A percentile compares a stretch with the other conserved stretches of the same genome.
These are phyloP conservation scores for Rhyacophila brunnea DNA, from an alignment of 1,140 invertebrate species.

Conservation along the genomic window DNA sequence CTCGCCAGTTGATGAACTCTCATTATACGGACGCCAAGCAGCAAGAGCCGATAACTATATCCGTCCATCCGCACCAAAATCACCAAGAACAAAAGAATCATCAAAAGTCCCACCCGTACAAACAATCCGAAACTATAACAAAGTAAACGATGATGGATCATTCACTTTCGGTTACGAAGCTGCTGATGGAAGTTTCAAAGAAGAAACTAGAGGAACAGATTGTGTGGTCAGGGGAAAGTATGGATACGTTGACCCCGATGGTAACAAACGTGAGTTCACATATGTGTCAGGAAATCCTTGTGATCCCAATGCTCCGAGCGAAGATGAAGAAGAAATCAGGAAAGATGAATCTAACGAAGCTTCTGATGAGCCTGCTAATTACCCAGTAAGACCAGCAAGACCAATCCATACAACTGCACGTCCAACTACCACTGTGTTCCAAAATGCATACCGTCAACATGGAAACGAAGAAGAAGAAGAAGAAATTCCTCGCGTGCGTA, in stretches of 20 bases:
- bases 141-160: slow-evolving; percentile 80
- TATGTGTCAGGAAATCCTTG: slow-evolving; percentile 91
- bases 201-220: slow-evolving; percentile 81
- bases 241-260: slow-evolving; percentile 85
- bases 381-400: slow-evolving; percentile 55
- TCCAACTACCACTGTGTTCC: slow-evolving; percentile 62
- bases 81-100: slow-evolving; percentile 56
- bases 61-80: slow-evolving; percentile 35
- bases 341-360: slow-evolving; percentile 56
- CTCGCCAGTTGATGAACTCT: slow-evolving; percentile 43
- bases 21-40: slow-evolving; percentile 41
- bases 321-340: slow-evolving; percentile 59
- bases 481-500: slow-evolving; percentile 46
- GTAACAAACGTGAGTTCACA: slow-evolving; percentile 83
- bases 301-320: slow-evolving; percentile 71
- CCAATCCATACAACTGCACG: slow-evolving; percentile 50
- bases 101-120: slow-evolving; percentile 71
- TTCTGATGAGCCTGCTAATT: slow-evolving; percentile 62
- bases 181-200: slow-evolving; percentile 86
- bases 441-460: slow-evolving; percentile 58
- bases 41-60: slow-evolving; percentile 39
- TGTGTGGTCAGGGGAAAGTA: slow-evolving; percentile 87
- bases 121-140: slow-evolving; percentile 78
- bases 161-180: slow-evolving; percentile 85
- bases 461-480: slow-evolving; percentile 61